Evolutionary conservation across 1,140 invertebrate genomes (phyloP).

Genomic region (Mya arenaria): DNA sequence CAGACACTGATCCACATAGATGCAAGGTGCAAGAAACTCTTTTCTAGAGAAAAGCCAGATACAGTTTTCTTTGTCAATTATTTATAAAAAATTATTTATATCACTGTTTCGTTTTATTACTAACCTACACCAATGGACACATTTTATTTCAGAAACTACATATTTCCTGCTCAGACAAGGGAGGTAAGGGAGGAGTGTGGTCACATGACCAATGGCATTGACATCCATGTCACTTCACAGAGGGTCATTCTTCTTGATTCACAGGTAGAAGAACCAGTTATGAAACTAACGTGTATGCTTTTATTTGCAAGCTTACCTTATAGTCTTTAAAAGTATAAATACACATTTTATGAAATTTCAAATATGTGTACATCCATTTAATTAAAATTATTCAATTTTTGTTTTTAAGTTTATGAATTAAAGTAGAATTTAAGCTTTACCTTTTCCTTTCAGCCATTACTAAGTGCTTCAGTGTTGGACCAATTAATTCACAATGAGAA

Average conservation of each 20-base stretch:
- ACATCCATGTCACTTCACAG: constrained; percentile 83
- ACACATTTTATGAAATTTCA: not conserved
- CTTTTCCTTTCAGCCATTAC: constrained; percentile 83
- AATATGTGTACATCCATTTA: not conserved
- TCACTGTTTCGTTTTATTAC: too few species aligned
- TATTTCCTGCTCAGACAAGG: constrained; percentile 82
- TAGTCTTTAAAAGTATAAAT: not conserved
- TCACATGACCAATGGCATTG: constrained; percentile 86
- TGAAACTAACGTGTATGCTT: not conserved
- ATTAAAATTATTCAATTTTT: not conserved
- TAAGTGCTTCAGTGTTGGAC: constrained; percentile 86
- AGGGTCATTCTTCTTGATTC: constrained; percentile 85
- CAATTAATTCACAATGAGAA: constrained; percentile 82
- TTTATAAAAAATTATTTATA: too few species aligned
- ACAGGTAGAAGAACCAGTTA: constrained; percentile 80
- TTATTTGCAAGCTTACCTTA: too few species aligned
- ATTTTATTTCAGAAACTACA: constrained; percentile 70
- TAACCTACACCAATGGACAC: too few species aligned
- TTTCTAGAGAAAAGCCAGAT: too few species aligned
- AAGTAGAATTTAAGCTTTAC: too few species aligned
- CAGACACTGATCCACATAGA: constrained; percentile 73
- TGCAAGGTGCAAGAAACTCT: too few species aligned
- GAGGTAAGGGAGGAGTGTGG: constrained; percentile 83
- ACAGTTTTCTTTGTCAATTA: too few species aligned
- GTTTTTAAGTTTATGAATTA: too few species aligned